phyloP scores from a whole-genome alignment of 37 sponge, comb jelly and placozoan genomes.

The Halichondria panicea region DNA sequence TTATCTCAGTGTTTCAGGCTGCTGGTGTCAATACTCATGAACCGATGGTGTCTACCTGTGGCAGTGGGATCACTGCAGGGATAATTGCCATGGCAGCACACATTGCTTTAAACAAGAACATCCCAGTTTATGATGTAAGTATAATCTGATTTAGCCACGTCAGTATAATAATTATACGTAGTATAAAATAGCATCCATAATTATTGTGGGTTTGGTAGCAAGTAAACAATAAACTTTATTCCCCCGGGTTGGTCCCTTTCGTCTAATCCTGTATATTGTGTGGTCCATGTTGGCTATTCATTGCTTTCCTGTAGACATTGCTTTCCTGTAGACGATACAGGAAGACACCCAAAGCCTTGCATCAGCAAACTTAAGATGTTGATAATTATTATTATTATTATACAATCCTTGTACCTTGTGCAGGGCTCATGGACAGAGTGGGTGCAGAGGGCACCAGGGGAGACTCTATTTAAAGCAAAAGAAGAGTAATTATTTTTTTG shows the following conservation, averaged over 20 bases:
- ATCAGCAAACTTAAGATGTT: too few relatives aligned
- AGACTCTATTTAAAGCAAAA: conserved; percentile 19
- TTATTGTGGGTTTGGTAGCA: too few relatives aligned
- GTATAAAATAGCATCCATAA: too few relatives aligned
- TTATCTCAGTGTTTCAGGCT: conserved; percentile 47
- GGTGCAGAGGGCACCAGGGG: conserved; percentile 42
- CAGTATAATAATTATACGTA: neutral
- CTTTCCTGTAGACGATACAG: too few relatives aligned
- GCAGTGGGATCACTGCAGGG: conserved; percentile 74
- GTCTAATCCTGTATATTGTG: neutral
- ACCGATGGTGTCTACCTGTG: conserved; percentile 80
- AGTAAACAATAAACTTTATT: too few relatives aligned
- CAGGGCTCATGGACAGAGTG: conserved; percentile 80
- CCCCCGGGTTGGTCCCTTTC: neutral
- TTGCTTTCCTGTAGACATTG: too few relatives aligned
- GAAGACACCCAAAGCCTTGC: too few relatives aligned
- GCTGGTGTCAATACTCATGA: conserved; percentile 59
- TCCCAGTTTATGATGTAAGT: conserved; percentile 86
- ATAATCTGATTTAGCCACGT: neutral
- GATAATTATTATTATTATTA: too few relatives aligned
- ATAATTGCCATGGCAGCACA: conserved; percentile 60
- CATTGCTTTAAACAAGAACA: conserved; percentile 23
- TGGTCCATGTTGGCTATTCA: neutral
- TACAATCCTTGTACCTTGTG: too few relatives aligned
- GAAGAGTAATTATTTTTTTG: too few relatives aligned